Evolutionary conservation across 2,113 vertebrate genomes (phyloP).

Genomic region (Polypterus senegalus): DNA sequence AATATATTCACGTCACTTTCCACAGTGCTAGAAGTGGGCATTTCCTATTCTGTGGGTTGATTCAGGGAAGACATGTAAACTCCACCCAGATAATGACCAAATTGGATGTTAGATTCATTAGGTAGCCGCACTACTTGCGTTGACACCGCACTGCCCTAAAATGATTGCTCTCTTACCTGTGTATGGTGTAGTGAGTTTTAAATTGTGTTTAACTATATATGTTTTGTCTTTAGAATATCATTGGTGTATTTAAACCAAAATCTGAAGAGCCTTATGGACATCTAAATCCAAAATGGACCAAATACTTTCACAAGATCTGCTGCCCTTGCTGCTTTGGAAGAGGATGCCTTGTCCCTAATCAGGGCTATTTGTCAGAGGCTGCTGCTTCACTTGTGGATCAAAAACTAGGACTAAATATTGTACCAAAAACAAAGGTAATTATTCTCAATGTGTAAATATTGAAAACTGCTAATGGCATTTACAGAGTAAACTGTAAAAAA

Average conservation of each 20-base stretch:
- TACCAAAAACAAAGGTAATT: constrained; percentile 90
- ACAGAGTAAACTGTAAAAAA: too few relatives aligned
- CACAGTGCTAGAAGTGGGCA: too few relatives aligned
- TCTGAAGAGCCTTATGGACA: constrained; percentile 96
- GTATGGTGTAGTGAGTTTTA: background rate
- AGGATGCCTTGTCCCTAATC: constrained; percentile 89
- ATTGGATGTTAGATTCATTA: too few relatives aligned
- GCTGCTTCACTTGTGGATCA: constrained; percentile 85
- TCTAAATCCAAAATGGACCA: constrained; percentile 97
- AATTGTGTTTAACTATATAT: background rate
- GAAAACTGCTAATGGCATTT: too few relatives aligned
- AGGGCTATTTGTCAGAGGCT: constrained; percentile 92
- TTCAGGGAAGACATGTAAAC: too few relatives aligned
- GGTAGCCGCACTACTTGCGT: too few relatives aligned
- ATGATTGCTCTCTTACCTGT: background rate
- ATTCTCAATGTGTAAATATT: too few relatives aligned
- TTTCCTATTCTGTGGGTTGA: too few relatives aligned
- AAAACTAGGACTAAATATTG: constrained; percentile 76
- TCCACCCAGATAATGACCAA: too few relatives aligned
- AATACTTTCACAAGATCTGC: constrained; percentile 93
- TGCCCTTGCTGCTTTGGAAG: constrained; percentile 96
- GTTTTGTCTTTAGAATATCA: constrained; percentile 57
- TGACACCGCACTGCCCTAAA: too few relatives aligned
- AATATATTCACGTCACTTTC: too few relatives aligned
- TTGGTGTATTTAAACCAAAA: constrained; percentile 97